A percentile compares a stretch with the other conserved stretches of the same genome.
These are phyloP conservation scores for Carterocephalus palaemon DNA, from an alignment of 2,888 invertebrate genomes.

Conservation along the genomic window DNA sequence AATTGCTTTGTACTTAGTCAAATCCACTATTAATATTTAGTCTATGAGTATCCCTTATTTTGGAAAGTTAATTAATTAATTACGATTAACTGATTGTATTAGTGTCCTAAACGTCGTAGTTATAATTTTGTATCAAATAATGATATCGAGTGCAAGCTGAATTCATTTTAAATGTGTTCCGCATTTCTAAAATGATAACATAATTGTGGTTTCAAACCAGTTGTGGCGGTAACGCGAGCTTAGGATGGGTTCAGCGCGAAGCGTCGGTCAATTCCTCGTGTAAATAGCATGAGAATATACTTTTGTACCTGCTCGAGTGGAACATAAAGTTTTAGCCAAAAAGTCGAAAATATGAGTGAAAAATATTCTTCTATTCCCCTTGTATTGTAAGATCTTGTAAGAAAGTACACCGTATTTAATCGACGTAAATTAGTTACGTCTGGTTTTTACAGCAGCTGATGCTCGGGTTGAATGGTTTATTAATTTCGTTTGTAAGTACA, in stretches of 20 bases:
- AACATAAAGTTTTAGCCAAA: slow-evolving; percentile 44
- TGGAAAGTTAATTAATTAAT: slow-evolving; percentile 23
- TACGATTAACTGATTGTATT: slow-evolving; percentile 16
- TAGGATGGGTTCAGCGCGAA: slow-evolving; percentile 17
- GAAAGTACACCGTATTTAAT: slow-evolving; percentile 8
- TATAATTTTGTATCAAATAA: slow-evolving; percentile 23
- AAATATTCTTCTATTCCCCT: slow-evolving; percentile 20
- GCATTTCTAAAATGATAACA: background rate
- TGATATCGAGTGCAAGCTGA: slow-evolving; percentile 11
- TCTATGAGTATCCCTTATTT: slow-evolving; percentile 17
- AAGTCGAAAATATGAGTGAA: slow-evolving; percentile 31
- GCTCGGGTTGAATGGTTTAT: slow-evolving; percentile 3
- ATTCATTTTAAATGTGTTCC: slow-evolving; percentile 13
- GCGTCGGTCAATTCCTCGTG: slow-evolving; percentile 47
- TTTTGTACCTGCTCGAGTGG: slow-evolving; percentile 71
- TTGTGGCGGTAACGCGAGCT: background rate
- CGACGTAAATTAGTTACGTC: slow-evolving; percentile 16
- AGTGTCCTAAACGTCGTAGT: slow-evolving; percentile 16
- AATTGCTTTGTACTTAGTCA: slow-evolving; percentile 64
- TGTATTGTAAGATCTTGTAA: slow-evolving; percentile 24
- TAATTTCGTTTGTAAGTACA: background rate
- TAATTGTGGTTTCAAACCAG: background rate
- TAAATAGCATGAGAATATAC: slow-evolving; percentile 61
- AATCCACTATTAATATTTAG: slow-evolving; percentile 19
- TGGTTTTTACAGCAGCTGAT: slow-evolving; percentile 15